Base-by-base conservation (phyloP, 2,113 vertebrate genomes). In the Promerops cafer region DNA sequence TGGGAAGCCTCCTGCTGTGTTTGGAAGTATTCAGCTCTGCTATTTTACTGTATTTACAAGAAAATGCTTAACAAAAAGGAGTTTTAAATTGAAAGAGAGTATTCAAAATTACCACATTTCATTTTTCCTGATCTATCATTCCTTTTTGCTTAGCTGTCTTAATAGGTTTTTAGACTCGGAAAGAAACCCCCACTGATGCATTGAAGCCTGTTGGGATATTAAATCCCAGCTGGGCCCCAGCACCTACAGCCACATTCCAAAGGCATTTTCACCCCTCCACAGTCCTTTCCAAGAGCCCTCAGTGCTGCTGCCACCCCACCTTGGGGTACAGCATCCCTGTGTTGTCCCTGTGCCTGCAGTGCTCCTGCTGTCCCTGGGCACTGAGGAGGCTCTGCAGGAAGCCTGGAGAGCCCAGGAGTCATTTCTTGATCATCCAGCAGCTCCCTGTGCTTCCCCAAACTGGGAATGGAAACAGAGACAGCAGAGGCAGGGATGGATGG, bases 341-440 rank as follows among this genome's bases (percentile, higher is more conserved):
- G 1, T 1, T 33, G 45, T 45, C 61, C 74, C 63, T n/a, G 40
- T 18, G 53, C 22, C 56, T 3, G 5, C 60, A 64, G 49, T 20
- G 60, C 54, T 65, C 50, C 74, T 0, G 1, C 44, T 69, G 50
- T 7, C 27, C 86, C 27, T 0, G 0, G 27, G 20, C 53, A 42
- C 47, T 3, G 30, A 35, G 60, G 59, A 30, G 50, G 11, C 14
- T 63, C 57, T 63, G 45, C 75, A 9, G 47, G 52, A 33, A 61
- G 56, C 13, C 68, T 47, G 16, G 79, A 65, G 37, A 44, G 20
- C n/a, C 11, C 72, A 7, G 42, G 60, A 72, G 42, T 31, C 15
- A 23, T 11, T 77, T 45, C 59, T 35, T 33, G 31, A 21, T 63
- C 23, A 14, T 31, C 35, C 83, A 39, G 33, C 50, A 45, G 60